Base-by-base conservation (phyloP, 2,888 invertebrate species). In the Cerastis leucographa region DNA sequence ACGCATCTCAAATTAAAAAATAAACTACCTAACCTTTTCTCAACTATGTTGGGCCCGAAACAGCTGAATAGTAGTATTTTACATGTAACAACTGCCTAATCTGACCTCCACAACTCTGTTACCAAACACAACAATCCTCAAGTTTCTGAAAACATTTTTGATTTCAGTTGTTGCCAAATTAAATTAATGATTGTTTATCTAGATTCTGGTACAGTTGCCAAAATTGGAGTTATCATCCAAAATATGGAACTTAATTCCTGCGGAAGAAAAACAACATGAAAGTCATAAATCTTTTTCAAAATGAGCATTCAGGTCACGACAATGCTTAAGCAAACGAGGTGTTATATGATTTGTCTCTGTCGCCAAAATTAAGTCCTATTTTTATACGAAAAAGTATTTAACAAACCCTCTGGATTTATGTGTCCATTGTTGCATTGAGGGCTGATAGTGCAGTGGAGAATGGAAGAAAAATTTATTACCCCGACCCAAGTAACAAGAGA, bases 241-340 rank as follows among this genome's bases (percentile, higher is more conserved):
- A 71, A 74, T 29, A 54, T 46, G 17, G 9, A 73, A 29, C 12
- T n/a, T 22, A 64, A 76, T 75, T 64, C 40, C 14, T 29, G 1
- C 9, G 5, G 11, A 54, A 73, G 44, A 76, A 69, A 59, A 80
- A 76, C 19, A 46, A 62, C n/a, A 71, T 14, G 19, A 62, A 64
- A 59, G 8, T 5, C 35, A 22, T 54, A 59, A 64, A 54, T 42
- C 0, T 61, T 61, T 68, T 44, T 19, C 1, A 19, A 62, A 59
- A 71, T 35, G 12, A 64, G 51, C 62, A 64, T 71, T 64, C 71
- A 68, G 74, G 81, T 71, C 78, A 78, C 12, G 29, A 74, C 11
- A 35, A 66, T n/a, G 54, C 69, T 80, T 81, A 67, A 80, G 61
- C 71, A 49, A 83, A 78, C 17, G 78, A 78, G 44, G 71, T 71